phyloP scores from a whole-genome alignment of 1,140 invertebrate genomes.

The Eumaeus atala region DNA sequence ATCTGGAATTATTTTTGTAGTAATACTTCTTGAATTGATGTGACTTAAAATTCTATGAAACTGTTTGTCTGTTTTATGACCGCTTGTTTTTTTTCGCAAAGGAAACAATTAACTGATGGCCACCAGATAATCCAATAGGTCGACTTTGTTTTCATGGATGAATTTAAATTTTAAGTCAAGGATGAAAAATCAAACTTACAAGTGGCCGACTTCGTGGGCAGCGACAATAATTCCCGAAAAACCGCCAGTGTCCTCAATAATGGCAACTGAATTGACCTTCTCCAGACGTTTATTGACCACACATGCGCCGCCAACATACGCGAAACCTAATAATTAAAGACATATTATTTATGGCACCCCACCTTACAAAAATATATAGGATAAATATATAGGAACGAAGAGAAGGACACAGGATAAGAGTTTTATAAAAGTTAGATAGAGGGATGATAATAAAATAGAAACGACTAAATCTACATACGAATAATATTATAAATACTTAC shows the following conservation, averaged over 20 bases:
- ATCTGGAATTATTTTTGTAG: conserved; percentile 72
- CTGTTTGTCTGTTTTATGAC: too few relatives aligned
- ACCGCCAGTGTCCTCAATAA: conserved; percentile 96
- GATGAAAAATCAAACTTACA: conserved; percentile 84
- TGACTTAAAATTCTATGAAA: too few relatives aligned
- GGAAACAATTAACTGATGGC: too few relatives aligned
- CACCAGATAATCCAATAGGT: too few relatives aligned
- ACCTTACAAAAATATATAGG: background rate
- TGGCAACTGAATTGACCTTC: conserved; percentile 97
- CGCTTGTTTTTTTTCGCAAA: too few relatives aligned
- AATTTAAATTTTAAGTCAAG: background rate
- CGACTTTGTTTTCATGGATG: too few relatives aligned
- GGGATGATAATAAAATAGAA: background rate
- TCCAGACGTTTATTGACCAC: conserved; percentile 96
- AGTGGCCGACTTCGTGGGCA: conserved; percentile 96
- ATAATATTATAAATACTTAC: conserved; percentile 12
- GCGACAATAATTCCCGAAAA: conserved; percentile 97
- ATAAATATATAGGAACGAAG: conserved; percentile 2
- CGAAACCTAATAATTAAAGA: conserved; percentile 82
- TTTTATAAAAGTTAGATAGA: background rate
- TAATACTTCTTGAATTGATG: too few relatives aligned
- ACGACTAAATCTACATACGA: background rate
- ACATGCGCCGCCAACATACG: conserved; percentile 96
- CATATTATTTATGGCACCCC: background rate
- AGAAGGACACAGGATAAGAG: background rate